Evolutionary conservation across 2,113 vertebrate genomes (phyloP).

Genomic region (Andinoacara biseriatus): DNA sequence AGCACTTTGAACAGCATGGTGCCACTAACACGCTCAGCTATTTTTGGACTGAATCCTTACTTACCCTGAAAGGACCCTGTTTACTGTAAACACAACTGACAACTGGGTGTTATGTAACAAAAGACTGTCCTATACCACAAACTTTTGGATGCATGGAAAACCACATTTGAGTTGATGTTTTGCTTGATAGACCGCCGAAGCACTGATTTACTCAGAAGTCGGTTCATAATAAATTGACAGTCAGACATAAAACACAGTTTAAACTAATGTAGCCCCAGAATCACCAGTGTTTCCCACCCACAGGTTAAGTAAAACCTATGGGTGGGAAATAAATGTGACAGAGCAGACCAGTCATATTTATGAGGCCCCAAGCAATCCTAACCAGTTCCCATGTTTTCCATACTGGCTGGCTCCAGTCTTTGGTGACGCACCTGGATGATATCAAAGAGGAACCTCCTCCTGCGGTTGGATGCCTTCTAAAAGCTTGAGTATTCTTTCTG

Average conservation of each 20-base stretch:
- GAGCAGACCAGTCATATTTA: too few species aligned
- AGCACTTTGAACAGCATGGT: background rate
- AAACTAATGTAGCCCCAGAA: background rate
- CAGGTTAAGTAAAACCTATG: too few species aligned
- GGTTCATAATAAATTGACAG: background rate
- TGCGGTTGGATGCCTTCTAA: background rate
- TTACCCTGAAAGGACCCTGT: background rate
- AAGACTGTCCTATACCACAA: too few species aligned
- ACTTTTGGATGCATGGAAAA: too few species aligned
- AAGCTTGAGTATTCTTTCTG: too few species aligned
- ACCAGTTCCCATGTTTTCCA: background rate
- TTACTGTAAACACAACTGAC: conserved; percentile 1
- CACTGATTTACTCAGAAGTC: background rate
- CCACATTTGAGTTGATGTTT: too few species aligned
- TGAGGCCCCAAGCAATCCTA: background rate
- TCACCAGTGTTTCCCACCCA: too few species aligned
- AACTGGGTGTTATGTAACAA: background rate
- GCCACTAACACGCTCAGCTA: background rate
- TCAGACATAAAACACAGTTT: background rate
- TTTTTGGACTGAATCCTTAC: background rate
- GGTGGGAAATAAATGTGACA: too few species aligned
- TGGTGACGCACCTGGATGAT: too few species aligned
- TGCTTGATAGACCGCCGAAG: too few species aligned
- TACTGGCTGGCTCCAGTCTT: background rate
- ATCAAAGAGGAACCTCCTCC: background rate